Conservation (phyloP, 1,140 invertebrate species). For the Gryllus bimaculatus region DNA sequence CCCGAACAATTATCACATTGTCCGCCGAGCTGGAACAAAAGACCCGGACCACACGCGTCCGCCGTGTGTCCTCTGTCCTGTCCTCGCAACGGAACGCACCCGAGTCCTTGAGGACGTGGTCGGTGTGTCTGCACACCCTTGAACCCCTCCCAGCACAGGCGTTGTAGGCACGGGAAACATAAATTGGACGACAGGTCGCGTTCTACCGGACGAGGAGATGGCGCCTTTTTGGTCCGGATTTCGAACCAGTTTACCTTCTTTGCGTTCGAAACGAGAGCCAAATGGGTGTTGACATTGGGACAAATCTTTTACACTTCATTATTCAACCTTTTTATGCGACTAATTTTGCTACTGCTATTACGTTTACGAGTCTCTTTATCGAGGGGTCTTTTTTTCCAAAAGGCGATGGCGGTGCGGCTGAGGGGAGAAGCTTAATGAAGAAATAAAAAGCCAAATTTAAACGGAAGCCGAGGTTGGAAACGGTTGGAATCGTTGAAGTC, state of each 20-base stretch:
- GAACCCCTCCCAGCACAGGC: no score
- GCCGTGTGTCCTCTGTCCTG: no score
- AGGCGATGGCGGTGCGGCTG: not conserved
- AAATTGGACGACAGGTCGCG: not conserved
- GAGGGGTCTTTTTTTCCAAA: not conserved
- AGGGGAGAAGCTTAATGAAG: not conserved
- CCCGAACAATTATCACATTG: not conserved
- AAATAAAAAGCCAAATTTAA: not conserved
- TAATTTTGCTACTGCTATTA: constrained; percentile 5
- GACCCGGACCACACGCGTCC: not conserved
- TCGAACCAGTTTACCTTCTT: constrained; percentile 1
- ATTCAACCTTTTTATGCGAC: not conserved
- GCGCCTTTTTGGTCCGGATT: not conserved
- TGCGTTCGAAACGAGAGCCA: not conserved
- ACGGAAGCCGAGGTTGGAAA: not conserved
- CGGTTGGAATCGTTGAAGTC: not conserved
- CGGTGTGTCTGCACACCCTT: no score
- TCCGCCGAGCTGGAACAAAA: not conserved
- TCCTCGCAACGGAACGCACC: no score
- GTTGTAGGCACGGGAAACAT: not conserved
- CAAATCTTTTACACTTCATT: constrained; percentile 1
- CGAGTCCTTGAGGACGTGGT: no score
- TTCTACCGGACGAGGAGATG: not conserved
- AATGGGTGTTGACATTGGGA: not conserved
- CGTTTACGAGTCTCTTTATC: not conserved